A percentile compares a stretch with the other conserved stretches of the same genome.
Conservation (phyloP, 92 coral and sea anemone genomes). For the Porites evermanni region DNA sequence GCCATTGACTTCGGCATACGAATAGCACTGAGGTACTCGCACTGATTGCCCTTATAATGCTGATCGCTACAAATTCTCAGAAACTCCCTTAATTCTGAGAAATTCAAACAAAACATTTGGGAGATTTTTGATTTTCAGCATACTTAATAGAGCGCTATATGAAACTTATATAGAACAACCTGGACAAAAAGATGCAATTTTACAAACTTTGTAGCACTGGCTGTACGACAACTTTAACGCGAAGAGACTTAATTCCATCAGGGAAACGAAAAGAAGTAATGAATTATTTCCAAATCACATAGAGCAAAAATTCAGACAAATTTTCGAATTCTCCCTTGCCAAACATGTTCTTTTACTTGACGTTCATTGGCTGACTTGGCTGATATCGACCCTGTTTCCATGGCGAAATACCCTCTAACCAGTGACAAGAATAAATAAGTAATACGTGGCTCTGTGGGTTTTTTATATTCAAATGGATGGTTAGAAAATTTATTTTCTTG, state of each 20-base stretch:
- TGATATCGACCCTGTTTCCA: conserved; percentile 10
- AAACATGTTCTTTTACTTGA: too few species aligned
- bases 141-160: too few species aligned
- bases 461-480: background rate
- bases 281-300: background rate
- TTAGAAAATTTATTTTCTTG: background rate
- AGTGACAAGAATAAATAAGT: background rate
- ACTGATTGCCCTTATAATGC: background rate
- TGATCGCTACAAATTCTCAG: background rate
- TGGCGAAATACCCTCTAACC: background rate
- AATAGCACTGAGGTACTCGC: too few species aligned
- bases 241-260: background rate
- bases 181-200: too few species aligned
- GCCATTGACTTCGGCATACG: background rate
- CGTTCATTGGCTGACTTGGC: conserved; percentile 8
- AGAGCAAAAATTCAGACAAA: background rate
- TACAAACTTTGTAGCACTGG: too few species aligned
- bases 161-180: too few species aligned
- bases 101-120: background rate
- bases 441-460: background rate
- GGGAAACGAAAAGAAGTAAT: background rate
- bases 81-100: conserved; percentile 15
- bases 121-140: background rate
- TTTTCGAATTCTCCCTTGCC: background rate
- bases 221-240: background rate